Conservation (phyloP, 2,113 vertebrate genomes). For the Trinectes maculatus region DNA sequence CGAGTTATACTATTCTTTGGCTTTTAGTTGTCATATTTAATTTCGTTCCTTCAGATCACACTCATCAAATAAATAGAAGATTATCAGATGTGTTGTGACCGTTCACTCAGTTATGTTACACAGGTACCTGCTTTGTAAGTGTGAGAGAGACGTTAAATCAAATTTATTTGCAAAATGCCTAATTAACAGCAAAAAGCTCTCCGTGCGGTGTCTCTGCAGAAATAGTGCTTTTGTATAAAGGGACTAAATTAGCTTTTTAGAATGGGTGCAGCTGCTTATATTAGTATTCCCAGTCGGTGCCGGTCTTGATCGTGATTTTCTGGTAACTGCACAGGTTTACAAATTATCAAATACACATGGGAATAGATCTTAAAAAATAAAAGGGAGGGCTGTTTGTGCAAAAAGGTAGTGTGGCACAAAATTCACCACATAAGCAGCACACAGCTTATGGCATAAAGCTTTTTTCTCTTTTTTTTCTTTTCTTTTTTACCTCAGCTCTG, state of each 20-base stretch:
- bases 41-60: neutral
- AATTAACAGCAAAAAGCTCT: neutral
- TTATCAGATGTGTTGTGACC: neutral
- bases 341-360: neutral
- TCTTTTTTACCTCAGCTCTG: no score
- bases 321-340: neutral
- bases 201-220: neutral
- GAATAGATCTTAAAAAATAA: neutral
- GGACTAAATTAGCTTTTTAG: constrained; percentile 6
- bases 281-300: neutral
- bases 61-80: constrained; percentile 4
- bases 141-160: neutral
- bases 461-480: no score
- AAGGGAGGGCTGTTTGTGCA: neutral
- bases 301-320: constrained; percentile 3
- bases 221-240: neutral
- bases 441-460: neutral
- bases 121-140: neutral
- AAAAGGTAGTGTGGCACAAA: constrained; percentile 8
- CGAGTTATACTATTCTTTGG: neutral
- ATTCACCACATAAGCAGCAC: constrained; percentile 4
- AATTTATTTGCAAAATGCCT: neutral
- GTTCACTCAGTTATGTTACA: neutral
- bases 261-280: neutral
- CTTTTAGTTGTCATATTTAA: neutral